Percentiles rank a stretch among this genome's conserved stretches.
These are phyloP conservation scores for Boloria euphrosyne DNA, from an alignment of 2,888 invertebrate species.

Conservation along the genomic window DNA sequence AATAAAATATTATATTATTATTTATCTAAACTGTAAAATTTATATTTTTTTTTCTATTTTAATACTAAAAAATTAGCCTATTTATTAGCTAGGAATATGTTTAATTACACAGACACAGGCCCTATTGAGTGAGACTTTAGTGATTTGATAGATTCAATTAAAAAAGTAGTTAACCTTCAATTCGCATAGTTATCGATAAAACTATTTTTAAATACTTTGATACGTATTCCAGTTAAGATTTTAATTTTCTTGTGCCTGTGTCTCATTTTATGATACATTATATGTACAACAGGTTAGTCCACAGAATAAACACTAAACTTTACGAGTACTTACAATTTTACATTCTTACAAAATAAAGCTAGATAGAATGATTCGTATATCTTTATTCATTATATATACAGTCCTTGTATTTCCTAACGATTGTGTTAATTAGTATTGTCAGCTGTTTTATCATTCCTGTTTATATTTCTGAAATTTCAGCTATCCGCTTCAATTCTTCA, in stretches of 20 bases:
- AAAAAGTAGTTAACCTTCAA: not conserved
- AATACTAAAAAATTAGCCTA: conserved; percentile 51
- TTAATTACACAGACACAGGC: conserved; percentile 40
- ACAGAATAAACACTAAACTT: conserved; percentile 55
- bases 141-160: not conserved
- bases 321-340: conserved; percentile 70
- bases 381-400: conserved; percentile 66
- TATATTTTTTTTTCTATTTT: conserved; percentile 55
- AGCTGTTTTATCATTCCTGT: conserved; percentile 76
- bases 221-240: too few species aligned
- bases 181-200: not conserved
- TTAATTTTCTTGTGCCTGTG: conserved; percentile 34
- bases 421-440: conserved; percentile 79
- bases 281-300: conserved; percentile 66
- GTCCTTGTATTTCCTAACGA: conserved; percentile 58
- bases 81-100: conserved; percentile 48
- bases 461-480: conserved; percentile 28
- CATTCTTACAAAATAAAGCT: conserved; percentile 69
- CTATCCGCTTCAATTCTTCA: not conserved
- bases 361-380: conserved; percentile 77
- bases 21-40: conserved; percentile 71
- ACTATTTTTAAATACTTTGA: not conserved
- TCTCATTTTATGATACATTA: conserved; percentile 40
- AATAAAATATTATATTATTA: conserved; percentile 62
- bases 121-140: not conserved